A percentile compares a stretch with the other conserved stretches of the same genome.
These are phyloP conservation scores for Frieseomelitta varia DNA, from an alignment of 1,140 invertebrate genomes.

Conservation along the genomic window DNA sequence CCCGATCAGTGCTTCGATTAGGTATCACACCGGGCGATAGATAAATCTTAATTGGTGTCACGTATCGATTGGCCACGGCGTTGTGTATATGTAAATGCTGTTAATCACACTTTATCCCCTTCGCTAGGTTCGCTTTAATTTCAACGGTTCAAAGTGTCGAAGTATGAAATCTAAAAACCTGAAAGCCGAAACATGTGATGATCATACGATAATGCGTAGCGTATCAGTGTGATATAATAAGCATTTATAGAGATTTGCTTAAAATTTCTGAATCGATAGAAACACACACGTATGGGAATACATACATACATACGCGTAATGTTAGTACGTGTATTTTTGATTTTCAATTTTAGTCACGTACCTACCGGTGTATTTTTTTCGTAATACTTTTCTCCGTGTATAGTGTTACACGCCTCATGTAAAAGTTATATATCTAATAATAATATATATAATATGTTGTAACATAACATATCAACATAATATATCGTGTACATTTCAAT, in stretches of 20 bases:
- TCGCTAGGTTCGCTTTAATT: constrained; percentile 37
- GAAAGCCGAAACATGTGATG: neutral
- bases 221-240: constrained; percentile 14
- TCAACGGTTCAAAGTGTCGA: constrained; percentile 26
- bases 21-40: constrained; percentile 37
- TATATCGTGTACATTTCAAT: too few relatives aligned
- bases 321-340: neutral
- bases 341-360: neutral
- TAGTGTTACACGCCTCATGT: too few relatives aligned
- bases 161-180: neutral
- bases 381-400: too few relatives aligned
- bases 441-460: too few relatives aligned
- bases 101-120: constrained; percentile 51
- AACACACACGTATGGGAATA: neutral
- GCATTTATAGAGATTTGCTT: neutral
- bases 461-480: too few relatives aligned
- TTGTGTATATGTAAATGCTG: constrained; percentile 53
- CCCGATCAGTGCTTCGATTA: constrained; percentile 49
- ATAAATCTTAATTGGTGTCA: constrained; percentile 67
- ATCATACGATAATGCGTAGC: constrained; percentile 15
- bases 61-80: constrained; percentile 36
- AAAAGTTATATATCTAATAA: too few relatives aligned
- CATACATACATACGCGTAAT: neutral
- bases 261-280: neutral
- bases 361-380: neutral